phyloP scores from a whole-genome alignment of 2,888 invertebrate species.

The Auanema freiburgensis region DNA sequence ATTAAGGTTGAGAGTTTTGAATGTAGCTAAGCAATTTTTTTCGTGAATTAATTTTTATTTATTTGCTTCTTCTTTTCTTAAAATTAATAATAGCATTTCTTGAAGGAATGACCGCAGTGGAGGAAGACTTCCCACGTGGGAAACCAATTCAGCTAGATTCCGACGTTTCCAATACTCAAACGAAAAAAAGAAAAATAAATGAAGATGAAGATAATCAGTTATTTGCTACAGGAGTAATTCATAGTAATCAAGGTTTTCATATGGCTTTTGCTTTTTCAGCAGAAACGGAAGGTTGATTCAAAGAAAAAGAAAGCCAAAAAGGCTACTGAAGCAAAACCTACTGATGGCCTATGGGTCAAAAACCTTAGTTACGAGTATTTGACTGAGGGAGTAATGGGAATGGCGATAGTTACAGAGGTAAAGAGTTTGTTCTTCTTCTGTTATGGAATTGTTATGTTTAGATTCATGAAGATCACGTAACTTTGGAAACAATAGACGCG shows the following conservation, averaged over 20 bases:
- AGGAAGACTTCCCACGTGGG: slow-evolving; percentile 20
- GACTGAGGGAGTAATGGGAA: slow-evolving; percentile 46
- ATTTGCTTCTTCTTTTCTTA: no score
- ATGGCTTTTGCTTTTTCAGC: neutral
- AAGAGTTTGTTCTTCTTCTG: neutral
- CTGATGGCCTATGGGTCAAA: no score
- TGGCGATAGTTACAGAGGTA: slow-evolving; percentile 19
- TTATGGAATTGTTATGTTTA: slow-evolving; percentile 4
- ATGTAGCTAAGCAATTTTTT: no score
- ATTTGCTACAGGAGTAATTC: slow-evolving; percentile 5
- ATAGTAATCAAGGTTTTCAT: slow-evolving; percentile 11
- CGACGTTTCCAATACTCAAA: neutral
- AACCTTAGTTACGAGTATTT: slow-evolving; percentile 27
- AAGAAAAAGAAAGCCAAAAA: slow-evolving; percentile 7
- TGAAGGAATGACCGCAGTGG: slow-evolving; percentile 9
- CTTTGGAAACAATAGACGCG: slow-evolving; percentile 19
- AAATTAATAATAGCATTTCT: neutral
- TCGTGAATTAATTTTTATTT: no score
- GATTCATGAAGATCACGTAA: slow-evolving; percentile 16
- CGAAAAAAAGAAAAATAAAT: slow-evolving; percentile 1
- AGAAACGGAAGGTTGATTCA: neutral
- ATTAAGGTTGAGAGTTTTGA: no score
- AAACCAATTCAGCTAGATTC: neutral
- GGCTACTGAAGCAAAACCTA: neutral
- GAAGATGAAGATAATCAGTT: slow-evolving; percentile 6